Evolutionary conservation across 2,797 vertebrate genomes (phyloP), one percentile per base, ranked within the genome.

Genomic region (Argyrosomus regius): DNA sequence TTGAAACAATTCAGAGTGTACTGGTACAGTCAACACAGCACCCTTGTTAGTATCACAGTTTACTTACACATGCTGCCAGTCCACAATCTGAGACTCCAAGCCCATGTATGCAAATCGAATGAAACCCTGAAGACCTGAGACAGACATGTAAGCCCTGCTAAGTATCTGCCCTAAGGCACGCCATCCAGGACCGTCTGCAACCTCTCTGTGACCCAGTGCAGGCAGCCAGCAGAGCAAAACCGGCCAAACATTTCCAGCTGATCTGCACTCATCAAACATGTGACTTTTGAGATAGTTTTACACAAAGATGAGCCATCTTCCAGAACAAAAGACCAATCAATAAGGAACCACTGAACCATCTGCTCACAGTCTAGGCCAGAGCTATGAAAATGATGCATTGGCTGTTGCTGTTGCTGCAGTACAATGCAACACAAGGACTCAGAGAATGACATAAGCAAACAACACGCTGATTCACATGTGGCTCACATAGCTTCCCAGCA

Each of bases 381-480:
- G 57, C 52, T 72, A 76, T 53, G 65, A 64, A 82, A 87, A 78
- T 85, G 77, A 88, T 89, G 91, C 83, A 89, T 75, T 46, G 75
- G 78, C 81, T 76, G 66, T 31, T 81, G 79, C 71, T 86, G 80
- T 63, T 87, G 80, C 89, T 92, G 90, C 91, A 91, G 88, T 69
- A 80, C 71, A 87, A 80, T 83, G 80, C 85, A 82, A 87, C 84
- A 81, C 82, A 78, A 74, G 61, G 53, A 80, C 64, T 64, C 59
- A 73, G 65, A 61, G 64, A 50, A 49, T 87, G 85, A 69, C 78
- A 88, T 41, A 63, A 84, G 83, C 78, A 76, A 71, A 83, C 81
- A 82, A 41, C 35, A 62, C 48, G 81, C 87, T 82, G 81, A 90
- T 88, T 93, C 87, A 89, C 80, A 83, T 79, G 82, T 78, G 71